Percentiles rank a stretch among this genome's conserved stretches.
Conservation (phyloP, 2,888 invertebrate genomes). For the Acrocyrtus sp. region DNA sequence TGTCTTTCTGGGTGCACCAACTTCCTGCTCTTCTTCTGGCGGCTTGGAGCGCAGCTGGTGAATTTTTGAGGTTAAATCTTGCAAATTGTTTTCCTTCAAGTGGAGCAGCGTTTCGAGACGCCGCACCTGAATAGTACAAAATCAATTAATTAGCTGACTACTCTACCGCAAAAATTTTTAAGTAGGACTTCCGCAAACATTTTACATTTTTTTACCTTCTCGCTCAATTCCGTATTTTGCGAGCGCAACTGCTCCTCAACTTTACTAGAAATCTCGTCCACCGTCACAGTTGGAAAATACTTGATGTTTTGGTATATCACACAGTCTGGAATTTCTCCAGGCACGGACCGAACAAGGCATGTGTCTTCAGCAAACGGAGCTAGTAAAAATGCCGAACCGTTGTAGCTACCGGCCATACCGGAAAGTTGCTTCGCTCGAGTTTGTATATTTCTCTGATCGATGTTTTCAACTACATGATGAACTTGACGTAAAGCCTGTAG, state of each 20-base stretch:
- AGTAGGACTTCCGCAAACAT: too few relatives aligned
- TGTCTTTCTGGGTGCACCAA: too few relatives aligned
- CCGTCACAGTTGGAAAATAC: slow-evolving; percentile 20
- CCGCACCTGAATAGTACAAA: slow-evolving; percentile 24
- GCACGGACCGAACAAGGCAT: slow-evolving; percentile 27
- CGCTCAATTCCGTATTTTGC: slow-evolving; percentile 49
- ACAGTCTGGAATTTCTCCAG: slow-evolving; percentile 48
- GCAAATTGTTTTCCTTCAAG: slow-evolving; percentile 52
- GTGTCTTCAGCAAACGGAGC: slow-evolving; percentile 22
- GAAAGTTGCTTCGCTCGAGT: slow-evolving; percentile 12
- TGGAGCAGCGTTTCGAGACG: slow-evolving; percentile 52
- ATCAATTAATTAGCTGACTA: neutral
- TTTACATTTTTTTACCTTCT: slow-evolving; percentile 34
- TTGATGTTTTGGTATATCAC: slow-evolving; percentile 51
- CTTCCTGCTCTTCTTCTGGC: neutral
- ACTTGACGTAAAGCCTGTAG: slow-evolving; percentile 24
- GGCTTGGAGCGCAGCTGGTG: slow-evolving; percentile 27
- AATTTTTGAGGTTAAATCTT: slow-evolving; percentile 49
- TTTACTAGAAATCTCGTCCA: slow-evolving; percentile 40
- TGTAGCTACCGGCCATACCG: slow-evolving; percentile 30
- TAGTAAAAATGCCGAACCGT: neutral
- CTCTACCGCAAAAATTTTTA: too few relatives aligned
- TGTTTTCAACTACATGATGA: slow-evolving; percentile 29
- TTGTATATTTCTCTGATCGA: slow-evolving; percentile 18
- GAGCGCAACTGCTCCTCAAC: slow-evolving; percentile 33